Evolutionary conservation across 2,888 invertebrate genomes (phyloP), one percentile per base, ranked within the genome.

Genomic region (Panzeria rudis): DNA sequence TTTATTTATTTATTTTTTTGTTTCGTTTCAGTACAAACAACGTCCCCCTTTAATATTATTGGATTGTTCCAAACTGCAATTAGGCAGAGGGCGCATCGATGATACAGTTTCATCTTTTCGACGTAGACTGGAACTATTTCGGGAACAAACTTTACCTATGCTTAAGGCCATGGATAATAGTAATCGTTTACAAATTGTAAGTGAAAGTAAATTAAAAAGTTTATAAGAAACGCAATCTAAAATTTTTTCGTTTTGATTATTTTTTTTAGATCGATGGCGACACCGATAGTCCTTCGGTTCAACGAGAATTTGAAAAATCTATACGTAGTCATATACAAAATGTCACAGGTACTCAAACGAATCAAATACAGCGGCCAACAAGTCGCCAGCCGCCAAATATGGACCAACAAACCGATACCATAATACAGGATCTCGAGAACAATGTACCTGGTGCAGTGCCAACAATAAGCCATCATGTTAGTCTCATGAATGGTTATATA

Each of bases 51-150:
- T 97, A 90, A 95, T 98, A 5, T 94, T 98, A 0, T 93, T 98
- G 89, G 98, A 98, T 93, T 98, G 98, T 90, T 97, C 98, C 0
- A 98, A 98, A 92, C 94, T 97, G 81, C 97, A 97, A 91, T 93
- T 97, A 61, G 97, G 97, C 0, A 94, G 97, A 32, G 97, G 97
- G 0, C 93, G 97, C 35, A 94, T 96, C 15, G 98, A 98, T 90
- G 98, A 98, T 92, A 96, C 96, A 9, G 96, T 97, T 29, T 96
- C 96, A 9, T 97, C 97, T 0, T 97, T 98, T 92, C 94, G 97
- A 52, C 94, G 96, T 78, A 94, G 98, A 35, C 93, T 98, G 69
- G 97, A 97, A 91, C 94, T 97, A 83, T 98, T 98, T 93, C 94
- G 98, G 0, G 97, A 97, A 89, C 95, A 96, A 78, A 97, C 97